phyloP scores from a whole-genome alignment of 2,888 invertebrate species.

The Thysanoteuthis rhombus region DNA sequence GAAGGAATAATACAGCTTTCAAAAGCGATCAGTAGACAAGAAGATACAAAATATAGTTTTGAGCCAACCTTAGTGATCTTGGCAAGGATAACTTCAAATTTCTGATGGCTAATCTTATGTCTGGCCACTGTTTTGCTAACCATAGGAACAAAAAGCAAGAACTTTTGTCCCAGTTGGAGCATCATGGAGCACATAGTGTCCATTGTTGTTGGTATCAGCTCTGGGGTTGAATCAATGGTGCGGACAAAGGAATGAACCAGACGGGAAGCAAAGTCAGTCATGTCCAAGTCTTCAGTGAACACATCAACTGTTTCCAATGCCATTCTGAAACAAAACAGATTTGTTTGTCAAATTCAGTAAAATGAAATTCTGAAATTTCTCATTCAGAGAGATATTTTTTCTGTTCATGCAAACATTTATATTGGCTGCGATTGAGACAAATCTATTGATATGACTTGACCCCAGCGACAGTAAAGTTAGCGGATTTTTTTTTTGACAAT shows the following conservation, averaged over 20 bases:
- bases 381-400: not conserved
- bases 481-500: no score
- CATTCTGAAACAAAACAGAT: constrained; percentile 53
- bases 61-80: constrained; percentile 65
- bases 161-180: constrained; percentile 88
- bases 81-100: constrained; percentile 80
- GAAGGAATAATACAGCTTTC: no score
- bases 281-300: constrained; percentile 88
- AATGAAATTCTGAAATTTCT: not conserved
- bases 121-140: constrained; percentile 79
- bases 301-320: constrained; percentile 84
- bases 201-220: constrained; percentile 81
- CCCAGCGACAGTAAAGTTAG: no score
- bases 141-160: constrained; percentile 89
- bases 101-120: constrained; percentile 72
- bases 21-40: not conserved
- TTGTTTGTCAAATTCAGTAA: not conserved
- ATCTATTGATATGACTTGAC: no score
- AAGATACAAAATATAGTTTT: not conserved
- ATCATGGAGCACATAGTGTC: constrained; percentile 89
- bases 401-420: not conserved
- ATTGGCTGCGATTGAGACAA: no score
- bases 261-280: constrained; percentile 89
- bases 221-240: constrained; percentile 81
- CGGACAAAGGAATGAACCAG: constrained; percentile 94